A percentile compares a stretch with the other conserved stretches of the same genome.
Conservation (phyloP, 2,113 vertebrate species). For the Cichladusa arquata region DNA sequence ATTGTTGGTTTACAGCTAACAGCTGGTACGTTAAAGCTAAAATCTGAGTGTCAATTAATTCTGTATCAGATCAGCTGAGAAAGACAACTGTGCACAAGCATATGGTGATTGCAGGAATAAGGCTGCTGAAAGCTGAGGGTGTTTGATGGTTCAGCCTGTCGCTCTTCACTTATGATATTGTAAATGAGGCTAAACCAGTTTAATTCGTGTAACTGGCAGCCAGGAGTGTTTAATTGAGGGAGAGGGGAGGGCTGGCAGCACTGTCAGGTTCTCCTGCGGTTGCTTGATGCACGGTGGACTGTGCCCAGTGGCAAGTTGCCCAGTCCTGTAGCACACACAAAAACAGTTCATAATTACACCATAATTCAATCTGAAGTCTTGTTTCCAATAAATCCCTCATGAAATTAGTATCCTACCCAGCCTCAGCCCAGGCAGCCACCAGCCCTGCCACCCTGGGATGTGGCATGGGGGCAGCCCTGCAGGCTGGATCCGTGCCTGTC, state of each 20-base stretch:
- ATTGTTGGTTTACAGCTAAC: constrained; percentile 55
- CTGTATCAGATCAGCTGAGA: constrained; percentile 64
- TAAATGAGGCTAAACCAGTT: constrained; percentile 63
- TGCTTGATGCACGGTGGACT: constrained; percentile 32
- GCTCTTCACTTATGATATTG: constrained; percentile 63
- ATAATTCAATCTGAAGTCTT: constrained; percentile 75
- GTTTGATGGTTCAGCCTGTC: constrained; percentile 60
- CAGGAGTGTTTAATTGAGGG: constrained; percentile 58
- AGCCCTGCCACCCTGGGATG: not conserved
- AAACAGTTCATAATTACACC: constrained; percentile 73
- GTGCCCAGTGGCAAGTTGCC: constrained; percentile 70
- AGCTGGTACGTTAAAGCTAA: constrained; percentile 60
- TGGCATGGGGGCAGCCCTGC: fast-evolving
- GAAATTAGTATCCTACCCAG: constrained; percentile 63
- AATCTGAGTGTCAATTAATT: constrained; percentile 68
- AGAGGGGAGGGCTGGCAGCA: constrained; percentile 30
- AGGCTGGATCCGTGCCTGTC: not conserved
- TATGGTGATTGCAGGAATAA: constrained; percentile 54
- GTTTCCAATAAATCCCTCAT: constrained; percentile 67
- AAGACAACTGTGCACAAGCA: constrained; percentile 52
- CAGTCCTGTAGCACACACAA: constrained; percentile 47
- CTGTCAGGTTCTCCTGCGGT: not conserved
- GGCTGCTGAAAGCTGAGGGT: constrained; percentile 41
- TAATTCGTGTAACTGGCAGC: constrained; percentile 58
- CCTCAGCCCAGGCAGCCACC: not conserved